phyloP scores from a whole-genome alignment of 2,797 vertebrate species.

The Thaleichthys pacificus region DNA sequence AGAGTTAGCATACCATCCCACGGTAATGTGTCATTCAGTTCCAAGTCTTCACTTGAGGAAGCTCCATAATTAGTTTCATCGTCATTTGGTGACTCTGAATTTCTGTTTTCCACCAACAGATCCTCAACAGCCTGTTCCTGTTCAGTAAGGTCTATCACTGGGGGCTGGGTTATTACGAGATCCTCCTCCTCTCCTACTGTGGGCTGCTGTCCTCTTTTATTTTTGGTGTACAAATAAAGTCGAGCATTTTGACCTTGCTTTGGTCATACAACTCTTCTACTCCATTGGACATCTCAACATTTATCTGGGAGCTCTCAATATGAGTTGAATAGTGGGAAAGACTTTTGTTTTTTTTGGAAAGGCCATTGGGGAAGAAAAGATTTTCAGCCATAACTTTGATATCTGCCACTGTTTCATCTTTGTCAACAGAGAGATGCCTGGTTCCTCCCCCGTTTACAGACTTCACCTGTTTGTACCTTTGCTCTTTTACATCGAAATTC shows the following conservation, averaged over 20 bases:
- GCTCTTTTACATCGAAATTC: slow-evolving; percentile 9
- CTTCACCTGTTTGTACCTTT: slow-evolving; percentile 7
- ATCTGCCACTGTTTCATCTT: slow-evolving; percentile 1
- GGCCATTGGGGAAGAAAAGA: background rate
- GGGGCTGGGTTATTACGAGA: too few relatives aligned
- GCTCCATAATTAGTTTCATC: too few relatives aligned
- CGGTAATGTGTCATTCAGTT: too few relatives aligned
- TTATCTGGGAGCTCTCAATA: background rate
- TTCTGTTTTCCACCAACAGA: too few relatives aligned
- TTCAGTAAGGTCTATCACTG: too few relatives aligned
- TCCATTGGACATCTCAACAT: background rate
- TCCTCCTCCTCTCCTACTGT: too few relatives aligned
- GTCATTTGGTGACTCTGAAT: too few relatives aligned
- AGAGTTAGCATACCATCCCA: too few relatives aligned
- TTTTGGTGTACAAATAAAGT: slow-evolving; percentile 18
- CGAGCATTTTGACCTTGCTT: slow-evolving; percentile 14
- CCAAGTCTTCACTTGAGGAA: too few relatives aligned
- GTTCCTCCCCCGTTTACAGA: slow-evolving; percentile 18
- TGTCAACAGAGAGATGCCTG: slow-evolving; percentile 17
- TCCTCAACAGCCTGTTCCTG: too few relatives aligned
- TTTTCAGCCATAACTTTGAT: slow-evolving; percentile 14
- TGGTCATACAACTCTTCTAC: slow-evolving; percentile 15
- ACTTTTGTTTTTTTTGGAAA: too few relatives aligned
- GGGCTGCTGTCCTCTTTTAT: too few relatives aligned
- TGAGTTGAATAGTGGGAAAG: background rate